Base-by-base conservation (phyloP, 1,140 invertebrate genomes). In the Cotesia typhae region DNA sequence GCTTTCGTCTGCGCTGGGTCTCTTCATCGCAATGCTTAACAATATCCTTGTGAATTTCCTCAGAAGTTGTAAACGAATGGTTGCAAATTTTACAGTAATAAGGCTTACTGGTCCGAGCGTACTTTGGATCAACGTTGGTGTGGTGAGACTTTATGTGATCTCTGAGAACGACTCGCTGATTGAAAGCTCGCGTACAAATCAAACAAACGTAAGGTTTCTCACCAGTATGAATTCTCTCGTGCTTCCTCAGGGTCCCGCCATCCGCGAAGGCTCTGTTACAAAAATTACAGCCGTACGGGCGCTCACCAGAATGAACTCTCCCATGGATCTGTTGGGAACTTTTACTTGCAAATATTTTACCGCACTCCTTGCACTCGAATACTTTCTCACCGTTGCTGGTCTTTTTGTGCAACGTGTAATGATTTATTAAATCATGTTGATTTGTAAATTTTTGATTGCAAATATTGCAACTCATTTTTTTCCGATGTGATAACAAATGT, bases 261-360 rank as follows among this genome's bases (percentile, higher is more conserved):
- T 89, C 89, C 9, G 88, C 81, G 72, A 95, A 96, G 59, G 93
- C 90, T 80, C 95, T 95, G 77, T 92, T 93, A 80, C 94, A 95
- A 77, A 93, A 93, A 66, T 89, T 90, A 78, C 94, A 95, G 20
- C 90, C 91, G 75, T 93, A 93, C 0, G 92, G 88, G 60, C 89
- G 88, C 73, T 91, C 89, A 0, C 89, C 90, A 0, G 89, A 90
- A 63, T 91, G 90, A 2, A 87, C 89, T 7, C 90, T 83, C 66
- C 88, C 84, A 75, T 92, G 91, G 70, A 93, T 93, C 67, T 92
- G 88, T 68, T 88, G 89, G 0, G 88, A 78, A n/a, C 88, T 87
- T 71, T 88, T 87, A 9, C 87, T 75, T 1, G 85, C 84, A 74
- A 88, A 88, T 70, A 84, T 85, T 68, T 88, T 88, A 0, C 87